These are phyloP conservation scores for Turdus rufiventris DNA, from an alignment of 2,113 vertebrate genomes.

Conservation along the genomic window DNA sequence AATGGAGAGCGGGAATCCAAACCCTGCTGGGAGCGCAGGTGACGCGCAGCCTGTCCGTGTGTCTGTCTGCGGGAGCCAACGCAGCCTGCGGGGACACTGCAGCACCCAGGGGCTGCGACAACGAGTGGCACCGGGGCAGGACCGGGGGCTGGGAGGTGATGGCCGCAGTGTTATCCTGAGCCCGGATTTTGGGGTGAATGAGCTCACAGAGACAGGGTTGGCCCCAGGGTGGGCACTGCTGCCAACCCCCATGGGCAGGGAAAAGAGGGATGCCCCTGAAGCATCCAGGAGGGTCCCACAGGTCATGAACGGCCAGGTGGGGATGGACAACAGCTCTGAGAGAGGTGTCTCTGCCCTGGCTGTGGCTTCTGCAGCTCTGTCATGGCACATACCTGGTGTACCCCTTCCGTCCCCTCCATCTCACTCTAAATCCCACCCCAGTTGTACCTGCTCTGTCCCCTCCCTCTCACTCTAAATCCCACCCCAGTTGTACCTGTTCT, in stretches of 20 bases:
- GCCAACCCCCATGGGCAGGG: fast-evolving
- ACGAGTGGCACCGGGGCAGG: fast-evolving
- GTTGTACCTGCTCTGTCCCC: background rate
- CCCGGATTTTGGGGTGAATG: fast-evolving
- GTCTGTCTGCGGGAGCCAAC: background rate
- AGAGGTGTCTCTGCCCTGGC: background rate
- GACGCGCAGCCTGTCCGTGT: background rate
- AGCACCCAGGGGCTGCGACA: fast-evolving
- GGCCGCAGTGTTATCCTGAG: fast-evolving
- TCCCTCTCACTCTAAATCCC: background rate
- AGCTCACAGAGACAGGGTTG: background rate
- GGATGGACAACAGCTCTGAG: background rate
- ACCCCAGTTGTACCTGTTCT: background rate
- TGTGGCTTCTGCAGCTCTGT: background rate
- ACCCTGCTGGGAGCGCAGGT: background rate
- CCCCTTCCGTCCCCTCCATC: background rate
- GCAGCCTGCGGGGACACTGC: background rate
- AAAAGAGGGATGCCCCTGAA: background rate
- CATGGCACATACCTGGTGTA: fast-evolving
- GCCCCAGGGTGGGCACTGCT: fast-evolving
- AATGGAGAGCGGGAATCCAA: background rate
- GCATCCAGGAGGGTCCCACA: background rate
- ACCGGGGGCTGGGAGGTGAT: fast-evolving
- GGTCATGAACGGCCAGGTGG: background rate
- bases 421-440: background rate